Conservation (phyloP, 2,888 invertebrate species). For the Fissipunctia ypsillon region DNA sequence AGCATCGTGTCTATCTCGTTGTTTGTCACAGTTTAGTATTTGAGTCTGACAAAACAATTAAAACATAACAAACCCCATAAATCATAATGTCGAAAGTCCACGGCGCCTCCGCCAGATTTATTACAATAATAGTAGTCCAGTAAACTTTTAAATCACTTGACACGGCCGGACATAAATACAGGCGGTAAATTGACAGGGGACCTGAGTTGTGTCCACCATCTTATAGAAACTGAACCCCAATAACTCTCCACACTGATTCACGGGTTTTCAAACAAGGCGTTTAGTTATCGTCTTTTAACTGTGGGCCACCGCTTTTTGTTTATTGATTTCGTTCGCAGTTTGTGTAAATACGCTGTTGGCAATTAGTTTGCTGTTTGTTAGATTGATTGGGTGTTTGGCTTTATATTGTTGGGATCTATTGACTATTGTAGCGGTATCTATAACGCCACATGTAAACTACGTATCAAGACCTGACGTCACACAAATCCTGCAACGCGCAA, state of each 20-base stretch:
- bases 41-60: slow-evolving; percentile 21
- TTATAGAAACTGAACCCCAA: slow-evolving; percentile 82
- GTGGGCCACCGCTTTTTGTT: slow-evolving; percentile 45
- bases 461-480: too few species aligned
- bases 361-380: slow-evolving; percentile 49
- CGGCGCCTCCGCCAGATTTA: slow-evolving; percentile 48
- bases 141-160: slow-evolving; percentile 68
- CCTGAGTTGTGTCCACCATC: slow-evolving; percentile 82
- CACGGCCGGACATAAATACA: slow-evolving; percentile 68
- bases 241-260: slow-evolving; percentile 82
- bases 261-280: slow-evolving; percentile 81
- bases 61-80: slow-evolving; percentile 28
- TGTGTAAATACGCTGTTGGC: slow-evolving; percentile 36
- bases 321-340: slow-evolving; percentile 46
- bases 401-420: slow-evolving; percentile 11
- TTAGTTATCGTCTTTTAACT: slow-evolving; percentile 74
- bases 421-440: too few species aligned
- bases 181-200: slow-evolving; percentile 83
- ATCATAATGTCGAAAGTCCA: slow-evolving; percentile 40
- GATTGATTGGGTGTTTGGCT: slow-evolving; percentile 17
- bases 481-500: too few species aligned
- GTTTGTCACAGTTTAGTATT: not conserved
- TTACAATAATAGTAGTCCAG: slow-evolving; percentile 56
- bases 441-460: too few species aligned
- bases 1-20: not conserved